A percentile compares a stretch with the other conserved stretches of the same genome.
These are phyloP conservation scores for Netelia fuscicornis DNA, from an alignment of 2,888 invertebrate species.

Conservation along the genomic window DNA sequence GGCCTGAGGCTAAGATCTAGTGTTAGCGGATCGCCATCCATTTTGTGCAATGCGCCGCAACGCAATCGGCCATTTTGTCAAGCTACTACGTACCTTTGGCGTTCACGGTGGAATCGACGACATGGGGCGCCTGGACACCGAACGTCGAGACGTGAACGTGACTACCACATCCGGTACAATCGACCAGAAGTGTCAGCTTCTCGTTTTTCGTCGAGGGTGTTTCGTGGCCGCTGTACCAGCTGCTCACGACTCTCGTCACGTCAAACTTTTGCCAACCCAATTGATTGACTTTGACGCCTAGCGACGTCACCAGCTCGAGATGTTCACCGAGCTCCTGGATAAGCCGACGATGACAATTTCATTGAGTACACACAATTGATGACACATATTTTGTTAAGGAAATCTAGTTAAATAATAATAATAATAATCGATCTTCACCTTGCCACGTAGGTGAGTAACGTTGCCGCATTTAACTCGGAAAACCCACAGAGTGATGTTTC, in stretches of 20 bases:
- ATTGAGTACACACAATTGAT: background rate
- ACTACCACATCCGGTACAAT: conserved; percentile 93
- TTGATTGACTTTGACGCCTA: conserved; percentile 87
- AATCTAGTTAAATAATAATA: background rate
- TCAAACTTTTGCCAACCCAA: conserved; percentile 96
- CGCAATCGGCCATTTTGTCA: conserved; percentile 9
- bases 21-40: background rate
- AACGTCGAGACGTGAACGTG: conserved; percentile 89
- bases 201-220: conserved; percentile 82
- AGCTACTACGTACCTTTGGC: conserved; percentile 77
- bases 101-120: conserved; percentile 82
- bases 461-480: conserved; percentile 89
- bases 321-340: conserved; percentile 82
- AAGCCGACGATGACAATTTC: background rate
- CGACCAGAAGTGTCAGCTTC: conserved; percentile 92
- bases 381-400: background rate
- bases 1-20: too few relatives aligned
- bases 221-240: conserved; percentile 88
- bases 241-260: conserved; percentile 91
- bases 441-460: conserved; percentile 87
- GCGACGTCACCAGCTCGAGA: conserved; percentile 82
- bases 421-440: conserved; percentile 84
- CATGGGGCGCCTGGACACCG: conserved; percentile 81
- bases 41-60: background rate
- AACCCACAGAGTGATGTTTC: conserved; percentile 89